Evolutionary conservation across 2,113 vertebrate genomes (phyloP), one percentile per base, ranked within the genome.

Genomic region (Choloepus hoffmanni): DNA sequence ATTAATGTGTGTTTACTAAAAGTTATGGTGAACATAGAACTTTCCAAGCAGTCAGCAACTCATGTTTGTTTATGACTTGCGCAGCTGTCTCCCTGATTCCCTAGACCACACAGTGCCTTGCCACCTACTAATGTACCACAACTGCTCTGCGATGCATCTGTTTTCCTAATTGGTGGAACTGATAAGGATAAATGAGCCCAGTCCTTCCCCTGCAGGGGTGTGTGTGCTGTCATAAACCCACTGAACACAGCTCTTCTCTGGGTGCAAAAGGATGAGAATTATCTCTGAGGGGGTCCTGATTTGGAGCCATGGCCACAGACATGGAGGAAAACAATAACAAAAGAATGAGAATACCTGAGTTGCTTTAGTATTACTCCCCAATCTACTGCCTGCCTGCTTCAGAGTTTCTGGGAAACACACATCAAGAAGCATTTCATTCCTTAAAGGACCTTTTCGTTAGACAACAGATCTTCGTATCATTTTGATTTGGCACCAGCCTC

Each of bases 111-210:
- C 79, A 82, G 28, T 78, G 60, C 65, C 78, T 89, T 76, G 70
- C 81, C 87, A 85, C 95, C 88, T 70, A 70, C 93, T 96, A 92
- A 96, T 90, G 87, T n/a, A 79, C 77, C 94, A 89, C 94, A 96
- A 97, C 93, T 97, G 97, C 93, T 97, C 79, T 74, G 58, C 72
- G 96, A 74, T 95, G 93, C 96, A 96, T 96, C 96, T 98, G 95
- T 87, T 96, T 92, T 96, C 94, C 81, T 97, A 97, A 96, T 97
- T 97, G 96, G 93, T 96, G 95, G 94, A 97, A 97, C 96, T 94
- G 95, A 96, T 98, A 92, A 97, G 93, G 95, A 97, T 97, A 95
- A 97, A 97, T 95, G 96, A 97, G 55, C 5, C 77, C 48, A 33
- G 19, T 73, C 92, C 63, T 89, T 45, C 77, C 19, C n/a, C 40